Evolutionary conservation across 2,888 invertebrate genomes (phyloP), one percentile per base, ranked within the genome.

Genomic region (Aquatica leii): DNA sequence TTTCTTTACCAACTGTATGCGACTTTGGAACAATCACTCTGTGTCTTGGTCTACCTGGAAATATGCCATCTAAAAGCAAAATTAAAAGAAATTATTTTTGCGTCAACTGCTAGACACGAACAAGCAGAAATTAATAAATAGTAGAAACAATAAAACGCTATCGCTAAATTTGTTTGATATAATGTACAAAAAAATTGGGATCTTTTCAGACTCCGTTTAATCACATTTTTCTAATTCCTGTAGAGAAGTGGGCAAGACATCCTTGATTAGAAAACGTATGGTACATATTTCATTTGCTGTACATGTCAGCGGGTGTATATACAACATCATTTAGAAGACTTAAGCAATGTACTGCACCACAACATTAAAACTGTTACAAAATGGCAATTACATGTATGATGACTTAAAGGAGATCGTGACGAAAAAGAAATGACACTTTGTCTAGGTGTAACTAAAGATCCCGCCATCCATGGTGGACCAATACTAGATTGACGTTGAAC

Each of bases 331-430:
- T n/a, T 15, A 14, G 40, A 20, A 62, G 18, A 18, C 20, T 14
- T 21, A 59, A 54, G 59, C 55, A 56, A 64, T 63, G 14, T 60
- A 64, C 56, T 52, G 64, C 64, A 35, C 35, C 4, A 24, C 24
- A 24, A 24, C 31, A 37, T 41, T 41, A 18, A 58, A 46, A 48
- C 43, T 51, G 17, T 50, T 6, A 65, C 34, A 40, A 62, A 62
- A 64, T 41, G 37, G n/a, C 59, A 81, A 80, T 91, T 95, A 95
- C 95, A 95, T 86, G 93, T 94, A 81, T 95, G 95, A 86, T 95
- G 95, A 73, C 94, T 94, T 76, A 86, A 84, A 59, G 88, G 87
- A 71, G 90, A 90, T 76, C 90, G 87, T 68, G 93, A 91, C 69
- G 91, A 89, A 76, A 89, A 88, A 69, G 92, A 90, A 77, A 91